Conservation (phyloP, 2,113 vertebrate genomes). For the Rostratula benghalensis region DNA sequence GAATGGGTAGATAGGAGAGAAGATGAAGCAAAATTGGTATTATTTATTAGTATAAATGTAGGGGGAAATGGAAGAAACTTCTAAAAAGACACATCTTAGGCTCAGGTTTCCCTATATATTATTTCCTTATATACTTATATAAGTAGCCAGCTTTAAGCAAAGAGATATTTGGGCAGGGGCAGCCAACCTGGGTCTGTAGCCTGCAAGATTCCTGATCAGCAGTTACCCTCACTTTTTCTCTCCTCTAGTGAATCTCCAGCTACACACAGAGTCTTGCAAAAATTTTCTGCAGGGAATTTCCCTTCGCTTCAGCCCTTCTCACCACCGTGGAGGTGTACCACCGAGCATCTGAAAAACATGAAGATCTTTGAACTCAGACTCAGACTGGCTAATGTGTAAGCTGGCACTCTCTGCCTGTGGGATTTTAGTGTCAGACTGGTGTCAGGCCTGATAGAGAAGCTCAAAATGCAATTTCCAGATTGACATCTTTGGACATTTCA, state of each 20-base stretch:
- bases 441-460: neutral
- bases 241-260: neutral
- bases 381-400: neutral
- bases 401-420: neutral
- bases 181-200: neutral
- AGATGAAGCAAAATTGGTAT: neutral
- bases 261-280: neutral
- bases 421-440: neutral
- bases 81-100: neutral
- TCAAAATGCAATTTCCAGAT: neutral
- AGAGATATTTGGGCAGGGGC: neutral
- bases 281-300: neutral
- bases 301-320: neutral
- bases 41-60: neutral
- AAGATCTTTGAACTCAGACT: neutral
- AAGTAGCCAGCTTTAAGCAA: neutral
- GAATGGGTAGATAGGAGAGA: neutral
- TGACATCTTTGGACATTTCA: neutral
- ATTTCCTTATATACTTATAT: neutral
- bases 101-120: neutral
- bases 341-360: neutral
- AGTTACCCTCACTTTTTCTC: neutral
- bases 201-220: fast-evolving
- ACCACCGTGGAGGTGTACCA: neutral
- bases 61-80: neutral